phyloP scores from a whole-genome alignment of 2,888 invertebrate species.

The Troides oblongomaculatus region DNA sequence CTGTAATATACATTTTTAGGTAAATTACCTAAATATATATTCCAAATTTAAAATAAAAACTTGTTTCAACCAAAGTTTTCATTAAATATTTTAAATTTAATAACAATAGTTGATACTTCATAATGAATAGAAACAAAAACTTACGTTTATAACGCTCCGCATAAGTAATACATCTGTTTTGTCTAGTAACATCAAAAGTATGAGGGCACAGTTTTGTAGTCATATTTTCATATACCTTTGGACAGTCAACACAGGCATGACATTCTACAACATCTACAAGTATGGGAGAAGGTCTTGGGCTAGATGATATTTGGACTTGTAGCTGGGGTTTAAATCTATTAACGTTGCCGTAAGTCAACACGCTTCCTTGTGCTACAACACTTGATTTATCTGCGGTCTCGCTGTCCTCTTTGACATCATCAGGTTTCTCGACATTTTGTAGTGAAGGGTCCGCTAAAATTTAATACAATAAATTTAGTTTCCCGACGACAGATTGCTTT shows the following conservation, averaged over 20 bases:
- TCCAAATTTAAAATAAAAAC: neutral
- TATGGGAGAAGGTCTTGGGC: constrained; percentile 15
- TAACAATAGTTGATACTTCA: neutral
- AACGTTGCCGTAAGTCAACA: constrained; percentile 9
- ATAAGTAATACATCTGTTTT: constrained; percentile 55
- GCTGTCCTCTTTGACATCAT: constrained; percentile 14
- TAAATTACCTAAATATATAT: neutral
- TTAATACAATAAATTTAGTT: neutral
- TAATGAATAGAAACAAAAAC: constrained; percentile 31
- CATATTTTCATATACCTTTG: constrained; percentile 40
- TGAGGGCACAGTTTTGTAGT: constrained; percentile 50
- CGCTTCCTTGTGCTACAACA: constrained; percentile 17
- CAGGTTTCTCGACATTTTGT: constrained; percentile 16
- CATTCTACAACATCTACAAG: constrained; percentile 42
- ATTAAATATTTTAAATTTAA: neutral
- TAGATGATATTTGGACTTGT: constrained; percentile 19
- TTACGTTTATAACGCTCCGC: constrained; percentile 56
- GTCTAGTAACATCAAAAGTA: constrained; percentile 41
- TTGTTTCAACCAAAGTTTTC: neutral
- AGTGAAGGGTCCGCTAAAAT: constrained; percentile 7
- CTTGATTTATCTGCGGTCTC: constrained; percentile 7
- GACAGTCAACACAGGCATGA: constrained; percentile 57
- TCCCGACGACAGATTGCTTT: neutral
- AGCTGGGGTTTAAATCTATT: constrained; percentile 20
- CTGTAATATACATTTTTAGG: constrained; percentile 40